These are phyloP conservation scores for Cephonodes hylas DNA, from an alignment of 2,888 invertebrate genomes.

Conservation along the genomic window DNA sequence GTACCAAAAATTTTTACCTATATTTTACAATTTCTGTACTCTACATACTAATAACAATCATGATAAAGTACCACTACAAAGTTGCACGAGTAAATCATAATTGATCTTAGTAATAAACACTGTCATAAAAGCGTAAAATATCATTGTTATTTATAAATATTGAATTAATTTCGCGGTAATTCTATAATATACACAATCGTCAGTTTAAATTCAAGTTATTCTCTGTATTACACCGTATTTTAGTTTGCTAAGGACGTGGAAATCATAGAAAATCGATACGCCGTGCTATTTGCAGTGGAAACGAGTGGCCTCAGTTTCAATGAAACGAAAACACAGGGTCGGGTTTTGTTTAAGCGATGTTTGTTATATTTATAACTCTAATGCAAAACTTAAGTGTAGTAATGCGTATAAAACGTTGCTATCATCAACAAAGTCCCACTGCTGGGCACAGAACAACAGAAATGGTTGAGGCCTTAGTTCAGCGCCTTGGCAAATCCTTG, in stretches of 20 bases:
- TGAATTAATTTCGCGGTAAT: not conserved
- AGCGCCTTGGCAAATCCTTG: too few relatives aligned
- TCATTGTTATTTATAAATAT: not conserved
- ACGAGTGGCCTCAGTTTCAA: not conserved
- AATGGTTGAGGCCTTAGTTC: too few relatives aligned
- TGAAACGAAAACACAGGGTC: not conserved
- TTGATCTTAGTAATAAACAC: not conserved
- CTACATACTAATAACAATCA: not conserved
- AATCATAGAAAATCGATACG: not conserved
- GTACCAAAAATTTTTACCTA: not conserved
- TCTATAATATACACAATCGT: not conserved
- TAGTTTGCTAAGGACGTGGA: not conserved
- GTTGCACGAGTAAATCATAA: not conserved
- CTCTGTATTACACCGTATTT: not conserved
- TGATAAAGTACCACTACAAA: not conserved
- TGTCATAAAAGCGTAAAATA: not conserved
- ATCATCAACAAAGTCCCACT: too few relatives aligned
- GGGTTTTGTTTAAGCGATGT: not conserved
- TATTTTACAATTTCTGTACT: not conserved
- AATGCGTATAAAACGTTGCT: too few relatives aligned
- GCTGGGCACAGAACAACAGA: too few relatives aligned
- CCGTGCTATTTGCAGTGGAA: not conserved
- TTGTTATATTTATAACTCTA: too few relatives aligned
- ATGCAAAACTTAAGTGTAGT: too few relatives aligned
- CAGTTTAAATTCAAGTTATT: not conserved